A percentile compares a stretch with the other conserved stretches of the same genome.
Evolutionary conservation across 2,888 invertebrate genomes (phyloP).

Genomic region (Chromoteleia sp.): DNA sequence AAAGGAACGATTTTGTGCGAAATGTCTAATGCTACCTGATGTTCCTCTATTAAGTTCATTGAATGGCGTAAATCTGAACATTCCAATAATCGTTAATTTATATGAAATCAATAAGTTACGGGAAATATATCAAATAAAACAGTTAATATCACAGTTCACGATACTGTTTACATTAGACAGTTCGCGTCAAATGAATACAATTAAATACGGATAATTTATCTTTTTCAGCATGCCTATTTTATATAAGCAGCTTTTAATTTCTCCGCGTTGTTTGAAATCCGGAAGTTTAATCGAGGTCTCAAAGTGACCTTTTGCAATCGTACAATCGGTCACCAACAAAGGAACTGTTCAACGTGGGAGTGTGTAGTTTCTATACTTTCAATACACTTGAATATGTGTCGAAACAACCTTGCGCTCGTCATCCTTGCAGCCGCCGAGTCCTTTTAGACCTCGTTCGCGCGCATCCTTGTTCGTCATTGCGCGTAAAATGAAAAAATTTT

Average conservation of each 20-base stretch:
- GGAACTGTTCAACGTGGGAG: constrained; percentile 49
- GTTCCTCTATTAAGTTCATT: too few relatives aligned
- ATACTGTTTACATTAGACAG: too few relatives aligned
- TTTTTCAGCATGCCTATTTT: constrained; percentile 3
- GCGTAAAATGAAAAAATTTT: constrained; percentile 17
- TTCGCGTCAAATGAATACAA: too few relatives aligned
- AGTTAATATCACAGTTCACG: too few relatives aligned
- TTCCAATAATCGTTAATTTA: too few relatives aligned
- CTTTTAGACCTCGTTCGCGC: constrained; percentile 47
- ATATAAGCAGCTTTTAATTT: constrained; percentile 16
- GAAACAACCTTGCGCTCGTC: constrained; percentile 61
- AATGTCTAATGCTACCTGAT: too few relatives aligned
- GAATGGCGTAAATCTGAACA: too few relatives aligned
- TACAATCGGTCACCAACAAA: constrained; percentile 58
- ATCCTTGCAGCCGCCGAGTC: constrained; percentile 61
- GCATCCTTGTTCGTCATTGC: constrained; percentile 35
- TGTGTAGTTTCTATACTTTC: constrained; percentile 57
- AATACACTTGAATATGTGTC: constrained; percentile 41
- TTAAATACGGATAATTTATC: too few relatives aligned
- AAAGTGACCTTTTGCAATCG: constrained; percentile 47
- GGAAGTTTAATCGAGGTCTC: constrained; percentile 53
- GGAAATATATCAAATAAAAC: too few relatives aligned
- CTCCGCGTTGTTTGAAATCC: constrained; percentile 19
- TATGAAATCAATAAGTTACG: too few relatives aligned
- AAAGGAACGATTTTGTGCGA: too few relatives aligned